Evolutionary conservation across 1,140 invertebrate species (phyloP).

Genomic region (Zaprionus taronus): DNA sequence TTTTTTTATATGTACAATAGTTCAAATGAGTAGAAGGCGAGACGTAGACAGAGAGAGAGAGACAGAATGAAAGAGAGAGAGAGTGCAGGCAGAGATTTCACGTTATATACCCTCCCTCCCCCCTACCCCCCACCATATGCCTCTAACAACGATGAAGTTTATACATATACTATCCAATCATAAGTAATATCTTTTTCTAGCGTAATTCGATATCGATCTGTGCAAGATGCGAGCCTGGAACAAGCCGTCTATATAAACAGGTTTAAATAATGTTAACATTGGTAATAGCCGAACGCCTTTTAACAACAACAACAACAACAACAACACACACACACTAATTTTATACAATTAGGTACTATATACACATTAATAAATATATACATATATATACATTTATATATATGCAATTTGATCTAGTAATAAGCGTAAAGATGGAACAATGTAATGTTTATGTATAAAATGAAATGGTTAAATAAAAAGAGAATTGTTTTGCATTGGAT

Average conservation of each 20-base stretch:
- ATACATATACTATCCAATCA: not conserved
- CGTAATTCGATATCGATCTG: slow-evolving; percentile 13
- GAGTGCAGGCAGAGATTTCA: slow-evolving; percentile 1
- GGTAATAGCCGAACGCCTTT: slow-evolving; percentile 32
- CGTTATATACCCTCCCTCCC: not conserved
- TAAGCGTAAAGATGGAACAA: slow-evolving; percentile 43
- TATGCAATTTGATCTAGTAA: slow-evolving; percentile 64
- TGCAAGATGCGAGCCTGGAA: slow-evolving; percentile 9
- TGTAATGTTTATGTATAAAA: slow-evolving; percentile 41
- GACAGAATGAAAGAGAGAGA: not conserved
- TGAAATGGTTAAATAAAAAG: slow-evolving; percentile 63
- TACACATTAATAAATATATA: slow-evolving; percentile 45
- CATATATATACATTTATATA: slow-evolving; percentile 48
- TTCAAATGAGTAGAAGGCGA: slow-evolving; percentile 21
- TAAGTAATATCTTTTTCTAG: slow-evolving; percentile 9
- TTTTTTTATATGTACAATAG: slow-evolving; percentile 63
- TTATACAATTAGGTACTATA: slow-evolving; percentile 23
- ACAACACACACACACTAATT: slow-evolving; percentile 11
- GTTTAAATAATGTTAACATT: slow-evolving; percentile 12
- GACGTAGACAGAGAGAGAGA: not conserved
- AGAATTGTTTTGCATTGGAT: slow-evolving; percentile 66
- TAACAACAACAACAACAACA: slow-evolving; percentile 25
- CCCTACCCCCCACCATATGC: not conserved
- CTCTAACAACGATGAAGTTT: not conserved
- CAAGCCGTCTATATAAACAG: slow-evolving; percentile 18